Evolutionary conservation across 1,140 invertebrate genomes (phyloP).

Genomic region (Mamestra configurata): DNA sequence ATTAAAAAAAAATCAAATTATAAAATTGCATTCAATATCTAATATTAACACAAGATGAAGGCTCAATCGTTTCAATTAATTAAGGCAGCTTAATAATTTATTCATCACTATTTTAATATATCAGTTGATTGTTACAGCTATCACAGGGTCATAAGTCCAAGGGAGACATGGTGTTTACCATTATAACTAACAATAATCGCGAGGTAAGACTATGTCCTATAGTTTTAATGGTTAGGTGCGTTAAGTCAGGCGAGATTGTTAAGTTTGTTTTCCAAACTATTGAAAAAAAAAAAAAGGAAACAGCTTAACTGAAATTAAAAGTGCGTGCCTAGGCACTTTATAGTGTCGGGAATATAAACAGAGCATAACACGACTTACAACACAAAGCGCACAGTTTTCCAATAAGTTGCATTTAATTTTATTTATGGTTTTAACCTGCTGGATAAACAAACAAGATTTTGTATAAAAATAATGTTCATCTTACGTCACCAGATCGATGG

Average conservation of each 20-base stretch:
- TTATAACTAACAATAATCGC: conserved; percentile 39
- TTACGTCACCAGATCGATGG: neutral
- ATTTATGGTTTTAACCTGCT: neutral
- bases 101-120: conserved; percentile 18
- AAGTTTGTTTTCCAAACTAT: neutral
- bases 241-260: conserved; percentile 26
- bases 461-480: neutral
- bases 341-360: neutral
- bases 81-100: conserved; percentile 35
- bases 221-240: conserved; percentile 29
- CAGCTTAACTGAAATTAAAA: neutral
- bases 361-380: neutral
- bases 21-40: neutral
- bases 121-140: conserved; percentile 39
- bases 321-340: conserved; percentile 7
- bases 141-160: conserved; percentile 46
- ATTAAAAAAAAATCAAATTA: neutral
- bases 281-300: neutral
- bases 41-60: conserved; percentile 5
- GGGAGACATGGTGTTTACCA: conserved; percentile 31
- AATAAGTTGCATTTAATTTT: conserved; percentile 5
- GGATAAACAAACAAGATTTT: neutral
- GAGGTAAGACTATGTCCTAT: conserved; percentile 45
- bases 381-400: neutral
- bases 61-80: conserved; percentile 14